Conservation (phyloP, 1,140 invertebrate genomes). For the Drosophila chauvacae region DNA sequence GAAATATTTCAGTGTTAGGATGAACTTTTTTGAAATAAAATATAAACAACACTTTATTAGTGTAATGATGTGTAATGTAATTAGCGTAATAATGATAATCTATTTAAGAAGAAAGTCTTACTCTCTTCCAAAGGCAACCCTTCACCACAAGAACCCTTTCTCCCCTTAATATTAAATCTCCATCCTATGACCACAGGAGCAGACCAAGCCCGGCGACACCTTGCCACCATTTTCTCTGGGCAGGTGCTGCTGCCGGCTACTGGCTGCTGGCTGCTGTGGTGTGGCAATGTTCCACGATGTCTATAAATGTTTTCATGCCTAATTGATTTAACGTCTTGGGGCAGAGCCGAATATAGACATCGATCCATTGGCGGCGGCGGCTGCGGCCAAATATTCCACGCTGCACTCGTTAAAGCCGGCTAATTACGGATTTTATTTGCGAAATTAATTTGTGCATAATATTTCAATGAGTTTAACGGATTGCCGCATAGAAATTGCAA, state of each 20-base stretch:
- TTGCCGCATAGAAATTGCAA: constrained; percentile 73
- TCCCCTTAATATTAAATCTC: too few relatives aligned
- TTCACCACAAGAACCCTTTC: not conserved
- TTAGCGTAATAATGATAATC: too few relatives aligned
- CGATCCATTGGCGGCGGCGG: constrained; percentile 32
- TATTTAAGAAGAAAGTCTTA: not conserved
- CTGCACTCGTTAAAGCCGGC: constrained; percentile 44
- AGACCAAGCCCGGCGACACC: constrained; percentile 1
- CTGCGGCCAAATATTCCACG: constrained; percentile 42
- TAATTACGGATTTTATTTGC: constrained; percentile 61
- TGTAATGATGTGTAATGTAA: too few relatives aligned
- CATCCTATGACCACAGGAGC: too few relatives aligned
- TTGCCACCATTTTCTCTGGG: constrained; percentile 6
- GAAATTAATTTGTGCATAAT: constrained; percentile 78
- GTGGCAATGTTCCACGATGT: constrained; percentile 30
- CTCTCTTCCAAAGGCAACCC: not conserved
- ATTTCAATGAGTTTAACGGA: constrained; percentile 77
- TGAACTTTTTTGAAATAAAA: too few relatives aligned
- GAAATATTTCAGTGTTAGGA: too few relatives aligned
- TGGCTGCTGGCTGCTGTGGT: constrained; percentile 1
- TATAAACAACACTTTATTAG: too few relatives aligned
- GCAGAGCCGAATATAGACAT: constrained; percentile 50
- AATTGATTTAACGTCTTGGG: constrained; percentile 55
- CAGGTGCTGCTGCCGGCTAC: not conserved
- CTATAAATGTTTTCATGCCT: constrained; percentile 53